A percentile compares a stretch with the other conserved stretches of the same genome.
phyloP scores from a whole-genome alignment of 2,888 invertebrate genomes.

The Emmelina monodactyla region DNA sequence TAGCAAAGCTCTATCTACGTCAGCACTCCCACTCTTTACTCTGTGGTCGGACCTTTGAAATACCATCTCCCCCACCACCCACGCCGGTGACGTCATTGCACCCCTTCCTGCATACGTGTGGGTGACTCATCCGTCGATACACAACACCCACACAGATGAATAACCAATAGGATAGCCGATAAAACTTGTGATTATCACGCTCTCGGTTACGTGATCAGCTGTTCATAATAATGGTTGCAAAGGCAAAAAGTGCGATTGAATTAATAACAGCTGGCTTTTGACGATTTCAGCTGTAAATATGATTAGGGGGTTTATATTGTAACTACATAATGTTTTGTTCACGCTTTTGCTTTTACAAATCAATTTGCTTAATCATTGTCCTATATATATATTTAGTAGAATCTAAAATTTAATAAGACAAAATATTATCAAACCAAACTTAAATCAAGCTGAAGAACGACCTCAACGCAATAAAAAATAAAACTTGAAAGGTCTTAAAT shows the following conservation, averaged over 20 bases:
- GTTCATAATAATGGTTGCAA: neutral
- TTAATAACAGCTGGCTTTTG: neutral
- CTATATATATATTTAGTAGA: neutral
- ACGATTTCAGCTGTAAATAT: neutral
- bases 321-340: neutral
- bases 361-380: neutral
- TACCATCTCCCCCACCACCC: conserved; percentile 22
- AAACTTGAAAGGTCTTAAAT: too few species aligned
- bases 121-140: neutral
- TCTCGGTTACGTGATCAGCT: conserved; percentile 2
- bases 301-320: neutral
- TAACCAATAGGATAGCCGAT: neutral
- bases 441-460: neutral
- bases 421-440: neutral
- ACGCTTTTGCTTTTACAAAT: too few species aligned
- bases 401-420: too few species aligned
- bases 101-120: conserved; percentile 3
- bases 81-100: conserved; percentile 41
- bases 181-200: conserved; percentile 1
- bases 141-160: neutral
- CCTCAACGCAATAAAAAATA: neutral
- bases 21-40: too few species aligned
- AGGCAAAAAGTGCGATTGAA: neutral
- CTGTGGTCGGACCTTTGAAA: conserved; percentile 1
- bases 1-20: too few species aligned